Evolutionary conservation across 2,888 invertebrate species (phyloP).

Genomic region (Baronia brevicornis): DNA sequence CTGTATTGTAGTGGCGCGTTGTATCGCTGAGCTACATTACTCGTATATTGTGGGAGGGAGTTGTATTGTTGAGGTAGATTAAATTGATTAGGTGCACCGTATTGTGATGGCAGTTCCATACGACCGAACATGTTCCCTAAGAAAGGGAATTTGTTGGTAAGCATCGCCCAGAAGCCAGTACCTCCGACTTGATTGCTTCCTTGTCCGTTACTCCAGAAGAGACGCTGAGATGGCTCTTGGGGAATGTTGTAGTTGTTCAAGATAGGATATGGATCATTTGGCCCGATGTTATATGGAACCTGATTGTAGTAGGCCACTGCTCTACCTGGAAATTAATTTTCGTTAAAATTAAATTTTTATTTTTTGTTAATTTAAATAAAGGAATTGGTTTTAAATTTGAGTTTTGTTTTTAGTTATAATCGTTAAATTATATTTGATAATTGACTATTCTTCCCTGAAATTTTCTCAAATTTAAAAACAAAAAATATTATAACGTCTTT

Average conservation of each 20-base stretch:
- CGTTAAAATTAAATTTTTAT: no score
- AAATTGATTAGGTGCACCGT: slow-evolving; percentile 38
- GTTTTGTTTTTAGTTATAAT: not conserved
- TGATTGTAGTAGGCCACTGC: slow-evolving; percentile 50
- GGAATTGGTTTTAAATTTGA: not conserved
- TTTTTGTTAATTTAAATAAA: no score
- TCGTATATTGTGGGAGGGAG: slow-evolving; percentile 4
- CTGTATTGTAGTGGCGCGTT: slow-evolving; percentile 17
- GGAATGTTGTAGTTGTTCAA: slow-evolving; percentile 36
- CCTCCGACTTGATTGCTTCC: slow-evolving; percentile 66
- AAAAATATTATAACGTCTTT: no score
- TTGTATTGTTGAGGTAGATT: slow-evolving; percentile 23
- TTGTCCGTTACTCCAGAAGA: slow-evolving; percentile 53
- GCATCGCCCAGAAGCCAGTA: slow-evolving; percentile 53
- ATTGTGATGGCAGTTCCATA: slow-evolving; percentile 48
- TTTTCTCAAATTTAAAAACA: not conserved
- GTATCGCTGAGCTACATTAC: slow-evolving; percentile 7
- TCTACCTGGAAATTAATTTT: slow-evolving; percentile 46
- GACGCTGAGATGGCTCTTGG: slow-evolving; percentile 53
- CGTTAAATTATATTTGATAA: no score
- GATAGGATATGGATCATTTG: slow-evolving; percentile 49
- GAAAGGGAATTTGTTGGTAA: slow-evolving; percentile 66
- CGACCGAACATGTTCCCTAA: slow-evolving; percentile 61
- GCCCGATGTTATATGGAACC: slow-evolving; percentile 48
- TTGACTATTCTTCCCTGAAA: no score